Conservation (phyloP, 2,797 vertebrate species). For the Bothrops alternatus region DNA sequence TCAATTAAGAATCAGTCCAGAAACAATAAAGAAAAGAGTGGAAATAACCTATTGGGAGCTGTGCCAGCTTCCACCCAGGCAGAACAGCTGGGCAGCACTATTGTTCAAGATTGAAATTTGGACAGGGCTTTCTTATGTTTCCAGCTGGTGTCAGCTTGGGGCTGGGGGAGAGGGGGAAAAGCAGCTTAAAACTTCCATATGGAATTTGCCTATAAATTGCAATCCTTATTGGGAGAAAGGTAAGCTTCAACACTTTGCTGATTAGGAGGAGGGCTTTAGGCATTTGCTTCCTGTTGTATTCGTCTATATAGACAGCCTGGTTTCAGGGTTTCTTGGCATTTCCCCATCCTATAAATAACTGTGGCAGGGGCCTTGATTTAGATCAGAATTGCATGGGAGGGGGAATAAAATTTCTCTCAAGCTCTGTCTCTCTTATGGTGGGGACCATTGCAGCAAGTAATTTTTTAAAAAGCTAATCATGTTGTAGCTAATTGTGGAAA, state of each 20-base stretch:
- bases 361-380: neutral
- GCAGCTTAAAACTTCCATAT: neutral
- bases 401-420: neutral
- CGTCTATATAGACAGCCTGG: neutral
- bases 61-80: neutral
- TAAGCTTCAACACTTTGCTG: neutral
- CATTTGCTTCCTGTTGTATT: neutral
- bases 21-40: neutral
- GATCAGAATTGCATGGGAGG: neutral
- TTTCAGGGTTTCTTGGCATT: neutral
- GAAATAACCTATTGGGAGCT: neutral
- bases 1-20: neutral
- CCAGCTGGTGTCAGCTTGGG: neutral
- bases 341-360: neutral
- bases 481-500: neutral
- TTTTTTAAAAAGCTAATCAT: neutral
- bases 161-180: neutral
- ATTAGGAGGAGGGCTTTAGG: neutral
- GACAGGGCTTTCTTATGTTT: neutral
- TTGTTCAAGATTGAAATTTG: neutral
- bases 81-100: neutral
- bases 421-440: too few species aligned
- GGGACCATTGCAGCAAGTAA: neutral
- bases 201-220: neutral
- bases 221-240: neutral